Evolutionary conservation across 2,113 vertebrate species (phyloP), one percentile per base, ranked within the genome.

Genomic region (Noturus placidus): DNA sequence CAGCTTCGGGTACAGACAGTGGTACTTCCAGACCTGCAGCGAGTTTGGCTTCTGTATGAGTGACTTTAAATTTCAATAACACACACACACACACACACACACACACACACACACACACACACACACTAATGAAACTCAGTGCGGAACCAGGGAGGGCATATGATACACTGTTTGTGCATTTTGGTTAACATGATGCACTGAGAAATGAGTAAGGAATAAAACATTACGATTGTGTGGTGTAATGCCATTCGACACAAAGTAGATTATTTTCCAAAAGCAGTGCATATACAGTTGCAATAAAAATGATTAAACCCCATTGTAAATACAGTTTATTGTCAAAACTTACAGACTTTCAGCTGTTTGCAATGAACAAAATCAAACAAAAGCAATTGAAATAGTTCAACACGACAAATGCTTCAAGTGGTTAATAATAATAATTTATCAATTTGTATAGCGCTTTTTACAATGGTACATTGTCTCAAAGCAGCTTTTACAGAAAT

Each of bases 1-100:
- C 1, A 63, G 19, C 0, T 69, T 85, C 0, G 87, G 92, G 17
- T 90, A 89, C 76, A 93, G 96, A 85, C 96, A 96, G 91, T 97
- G 97, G 97, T 89, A 92, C 85, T 97, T 96, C 91, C 97, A 97
- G 93, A 96, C 96, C 4, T 97, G 97, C 92, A 95, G 95, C 0
- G 96, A 97, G 89, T 97, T 97, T 9, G 97, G 97, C 91, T 97
- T 96, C 92, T 97, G 97, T 97, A 89, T 20, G 27, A 13, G 11
- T 38, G 25, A n/a, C 25, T 83, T 35, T 72, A 4, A 4, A n/a
- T 72, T 30, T 72, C 14, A 38, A 20, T 20, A 46, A 79, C 14
- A 63, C n/a, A 56, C 57, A 83, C 46, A 85, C 79, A 86, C 59
- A 59, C 30, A 67, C 61, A 33, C 56, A 46, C 82, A 52, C 77